These are phyloP conservation scores for Anguilla marmorata DNA, from an alignment of 2,797 vertebrate species.

Conservation along the genomic window DNA sequence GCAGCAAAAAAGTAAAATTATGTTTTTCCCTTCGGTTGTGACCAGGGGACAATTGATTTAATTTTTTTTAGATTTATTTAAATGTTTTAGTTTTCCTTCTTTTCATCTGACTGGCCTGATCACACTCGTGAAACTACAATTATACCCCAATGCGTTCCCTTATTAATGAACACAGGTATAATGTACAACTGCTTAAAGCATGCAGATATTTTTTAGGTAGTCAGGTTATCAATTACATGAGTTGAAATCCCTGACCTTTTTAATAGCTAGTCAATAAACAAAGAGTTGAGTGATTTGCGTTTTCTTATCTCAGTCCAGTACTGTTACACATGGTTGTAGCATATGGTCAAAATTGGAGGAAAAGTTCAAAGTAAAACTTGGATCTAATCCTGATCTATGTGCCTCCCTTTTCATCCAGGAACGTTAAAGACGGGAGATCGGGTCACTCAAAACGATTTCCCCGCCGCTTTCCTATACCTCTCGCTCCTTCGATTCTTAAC, in stretches of 20 bases:
- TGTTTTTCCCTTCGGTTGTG: background rate
- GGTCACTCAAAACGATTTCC: constrained; percentile 21
- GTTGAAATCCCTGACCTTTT: background rate
- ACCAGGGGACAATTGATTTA: background rate
- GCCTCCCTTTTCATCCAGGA: constrained; percentile 4
- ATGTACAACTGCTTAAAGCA: background rate
- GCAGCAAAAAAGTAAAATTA: background rate
- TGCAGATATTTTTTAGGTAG: background rate
- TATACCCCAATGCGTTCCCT: background rate
- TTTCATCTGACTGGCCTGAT: background rate
- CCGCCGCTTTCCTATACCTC: background rate
- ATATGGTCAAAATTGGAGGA: background rate
- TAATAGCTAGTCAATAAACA: background rate
- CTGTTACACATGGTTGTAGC: background rate
- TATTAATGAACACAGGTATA: background rate
- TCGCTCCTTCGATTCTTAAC: constrained; percentile 19
- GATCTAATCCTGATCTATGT: background rate
- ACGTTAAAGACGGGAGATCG: constrained; percentile 15
- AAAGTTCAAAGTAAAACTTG: background rate
- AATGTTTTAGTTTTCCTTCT: background rate
- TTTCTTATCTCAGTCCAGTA: background rate
- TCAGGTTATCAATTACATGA: background rate
- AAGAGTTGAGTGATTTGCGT: background rate
- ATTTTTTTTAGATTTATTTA: background rate
- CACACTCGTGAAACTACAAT: background rate